phyloP scores from a whole-genome alignment of 2,113 vertebrate species.

The Megaceryle torquata region DNA sequence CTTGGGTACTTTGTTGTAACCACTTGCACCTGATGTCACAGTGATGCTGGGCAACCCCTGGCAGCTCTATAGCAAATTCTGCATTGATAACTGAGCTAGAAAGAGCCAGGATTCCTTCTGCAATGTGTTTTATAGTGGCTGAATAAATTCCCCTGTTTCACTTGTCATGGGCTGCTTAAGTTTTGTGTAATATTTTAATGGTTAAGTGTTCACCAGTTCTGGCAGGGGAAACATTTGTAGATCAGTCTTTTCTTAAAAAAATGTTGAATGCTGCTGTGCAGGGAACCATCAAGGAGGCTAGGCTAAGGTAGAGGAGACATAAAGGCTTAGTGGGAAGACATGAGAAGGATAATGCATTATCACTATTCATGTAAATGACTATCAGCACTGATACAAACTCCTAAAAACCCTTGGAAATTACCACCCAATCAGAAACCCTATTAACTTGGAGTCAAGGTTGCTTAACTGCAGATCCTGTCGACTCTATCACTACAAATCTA shows the following conservation, averaged over 20 bases:
- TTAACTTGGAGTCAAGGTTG: constrained; percentile 62
- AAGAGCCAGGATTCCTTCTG: neutral
- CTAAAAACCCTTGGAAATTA: constrained; percentile 47
- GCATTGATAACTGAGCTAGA: neutral
- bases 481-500: constrained; percentile 42
- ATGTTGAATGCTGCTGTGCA: neutral
- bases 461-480: constrained; percentile 53
- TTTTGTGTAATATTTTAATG: constrained; percentile 15
- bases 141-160: neutral
- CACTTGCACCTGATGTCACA: neutral
- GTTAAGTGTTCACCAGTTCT: neutral
- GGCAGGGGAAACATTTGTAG: constrained; percentile 1
- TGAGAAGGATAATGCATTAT: constrained; percentile 38
- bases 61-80: neutral
- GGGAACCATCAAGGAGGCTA: neutral
- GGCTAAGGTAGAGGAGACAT: constrained; percentile 15
- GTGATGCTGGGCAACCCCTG: neutral
- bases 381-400: constrained; percentile 38
- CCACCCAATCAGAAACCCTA: constrained; percentile 44
- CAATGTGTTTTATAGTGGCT: neutral
- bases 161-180: neutral
- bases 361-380: constrained; percentile 51
- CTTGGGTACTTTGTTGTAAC: neutral
- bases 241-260: constrained; percentile 15
- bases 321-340: constrained; percentile 12